A percentile compares a stretch with the other conserved stretches of the same genome.
These are phyloP conservation scores for Drosophila mayaguana DNA, from an alignment of 2,888 invertebrate genomes.

Conservation along the genomic window DNA sequence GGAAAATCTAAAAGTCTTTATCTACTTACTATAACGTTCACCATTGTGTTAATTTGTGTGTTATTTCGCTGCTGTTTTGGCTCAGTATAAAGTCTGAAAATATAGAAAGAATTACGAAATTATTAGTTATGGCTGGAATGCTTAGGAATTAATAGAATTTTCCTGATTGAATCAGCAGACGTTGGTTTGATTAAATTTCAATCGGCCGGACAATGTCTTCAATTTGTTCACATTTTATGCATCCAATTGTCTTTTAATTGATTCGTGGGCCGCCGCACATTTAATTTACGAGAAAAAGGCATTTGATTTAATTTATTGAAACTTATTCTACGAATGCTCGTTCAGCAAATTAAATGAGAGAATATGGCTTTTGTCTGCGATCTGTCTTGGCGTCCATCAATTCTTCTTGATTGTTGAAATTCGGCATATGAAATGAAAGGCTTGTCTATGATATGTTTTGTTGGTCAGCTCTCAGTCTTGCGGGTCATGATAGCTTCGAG, in stretches of 20 bases:
- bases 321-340: slow-evolving; percentile 14
- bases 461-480: not conserved
- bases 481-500: too few species aligned
- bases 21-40: slow-evolving; percentile 81
- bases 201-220: slow-evolving; percentile 33
- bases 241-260: slow-evolving; percentile 64
- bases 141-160: slow-evolving; percentile 22
- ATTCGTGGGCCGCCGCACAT: slow-evolving; percentile 53
- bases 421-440: not conserved
- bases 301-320: slow-evolving; percentile 54
- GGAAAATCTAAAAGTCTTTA: not conserved
- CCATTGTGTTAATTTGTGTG: slow-evolving; percentile 71
- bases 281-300: slow-evolving; percentile 42
- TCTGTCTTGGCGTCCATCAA: not conserved
- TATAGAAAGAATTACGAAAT: not conserved
- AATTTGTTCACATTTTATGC: slow-evolving; percentile 54
- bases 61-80: slow-evolving; percentile 5
- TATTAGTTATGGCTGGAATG: slow-evolving; percentile 22
- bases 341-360: not conserved
- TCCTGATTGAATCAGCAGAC: slow-evolving; percentile 56
- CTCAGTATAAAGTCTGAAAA: slow-evolving; percentile 42
- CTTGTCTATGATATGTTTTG: not conserved
- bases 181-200: slow-evolving; percentile 32
- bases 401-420: not conserved
- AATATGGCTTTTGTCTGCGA: not conserved